Conservation (phyloP, 2,888 invertebrate genomes). For the Rhamnusium bicolor region DNA sequence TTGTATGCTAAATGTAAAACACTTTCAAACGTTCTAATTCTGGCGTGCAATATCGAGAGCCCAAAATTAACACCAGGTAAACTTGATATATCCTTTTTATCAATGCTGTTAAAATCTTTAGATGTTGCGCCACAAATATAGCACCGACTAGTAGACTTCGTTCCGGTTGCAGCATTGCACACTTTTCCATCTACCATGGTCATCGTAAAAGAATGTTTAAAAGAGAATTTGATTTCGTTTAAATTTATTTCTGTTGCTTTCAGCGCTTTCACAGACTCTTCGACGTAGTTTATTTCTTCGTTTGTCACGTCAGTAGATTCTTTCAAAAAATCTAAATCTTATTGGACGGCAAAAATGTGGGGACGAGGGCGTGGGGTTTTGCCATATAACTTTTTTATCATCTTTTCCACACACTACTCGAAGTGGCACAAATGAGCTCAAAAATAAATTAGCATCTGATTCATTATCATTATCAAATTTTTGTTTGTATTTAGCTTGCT, state of each 20-base stretch:
- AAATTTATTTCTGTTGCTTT: not conserved
- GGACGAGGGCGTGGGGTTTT: not conserved
- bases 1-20: not conserved
- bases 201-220: not conserved
- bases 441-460: too few species aligned
- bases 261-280: not conserved
- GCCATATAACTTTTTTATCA: not conserved
- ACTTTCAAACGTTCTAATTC: not conserved
- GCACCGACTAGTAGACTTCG: not conserved
- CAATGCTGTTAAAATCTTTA: not conserved
- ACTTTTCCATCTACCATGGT: not conserved
- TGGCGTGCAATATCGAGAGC: not conserved
- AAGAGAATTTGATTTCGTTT: not conserved
- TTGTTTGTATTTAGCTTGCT: too few species aligned
- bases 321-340: not conserved
- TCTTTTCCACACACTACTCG: not conserved
- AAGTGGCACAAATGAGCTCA: not conserved
- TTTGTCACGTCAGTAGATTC: not conserved
- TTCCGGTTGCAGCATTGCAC: not conserved
- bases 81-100: not conserved
- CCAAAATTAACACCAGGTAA: not conserved
- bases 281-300: not conserved
- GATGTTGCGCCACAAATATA: not conserved
- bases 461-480: too few species aligned
- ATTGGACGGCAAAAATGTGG: not conserved